phyloP scores from a whole-genome alignment of 2,888 invertebrate species.

The Perizoma affinitatum region DNA sequence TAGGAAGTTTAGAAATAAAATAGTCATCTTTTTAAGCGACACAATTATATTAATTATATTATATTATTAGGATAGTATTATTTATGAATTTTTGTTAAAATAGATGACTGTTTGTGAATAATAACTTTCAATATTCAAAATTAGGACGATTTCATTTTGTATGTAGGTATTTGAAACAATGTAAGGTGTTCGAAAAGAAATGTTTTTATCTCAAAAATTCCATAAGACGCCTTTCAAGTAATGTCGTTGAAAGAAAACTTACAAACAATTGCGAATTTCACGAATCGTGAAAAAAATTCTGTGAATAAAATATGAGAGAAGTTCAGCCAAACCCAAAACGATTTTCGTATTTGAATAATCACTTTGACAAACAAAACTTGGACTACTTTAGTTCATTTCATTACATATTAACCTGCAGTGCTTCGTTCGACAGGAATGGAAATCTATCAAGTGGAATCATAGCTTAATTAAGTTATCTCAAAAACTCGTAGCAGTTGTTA shows the following conservation, averaged over 20 bases:
- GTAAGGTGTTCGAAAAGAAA: no score
- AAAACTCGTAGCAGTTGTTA: neutral
- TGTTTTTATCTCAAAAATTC: neutral
- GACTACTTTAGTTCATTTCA: slow-evolving; percentile 78
- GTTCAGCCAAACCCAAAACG: slow-evolving; percentile 80
- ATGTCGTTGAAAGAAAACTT: slow-evolving; percentile 51
- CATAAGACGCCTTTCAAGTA: slow-evolving; percentile 23
- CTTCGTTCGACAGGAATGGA: slow-evolving; percentile 28
- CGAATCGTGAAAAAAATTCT: slow-evolving; percentile 72
- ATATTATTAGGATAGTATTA: no score
- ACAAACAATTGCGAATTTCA: slow-evolving; percentile 72
- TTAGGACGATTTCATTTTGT: no score
- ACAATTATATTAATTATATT: no score
- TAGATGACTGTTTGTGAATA: no score
- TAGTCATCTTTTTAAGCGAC: no score
- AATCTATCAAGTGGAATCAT: no score
- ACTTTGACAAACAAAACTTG: slow-evolving; percentile 82
- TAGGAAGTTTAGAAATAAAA: no score
- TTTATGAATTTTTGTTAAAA: no score
- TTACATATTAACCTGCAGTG: slow-evolving; percentile 78
- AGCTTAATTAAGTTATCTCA: no score
- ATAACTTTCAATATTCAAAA: no score
- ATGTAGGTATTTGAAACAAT: no score
- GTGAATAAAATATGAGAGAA: slow-evolving; percentile 83
- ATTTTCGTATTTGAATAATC: slow-evolving; percentile 84